A percentile compares a stretch with the other conserved stretches of the same genome.
phyloP scores from a whole-genome alignment of 2,797 vertebrate species.

The Sphenopsis melanotis region DNA sequence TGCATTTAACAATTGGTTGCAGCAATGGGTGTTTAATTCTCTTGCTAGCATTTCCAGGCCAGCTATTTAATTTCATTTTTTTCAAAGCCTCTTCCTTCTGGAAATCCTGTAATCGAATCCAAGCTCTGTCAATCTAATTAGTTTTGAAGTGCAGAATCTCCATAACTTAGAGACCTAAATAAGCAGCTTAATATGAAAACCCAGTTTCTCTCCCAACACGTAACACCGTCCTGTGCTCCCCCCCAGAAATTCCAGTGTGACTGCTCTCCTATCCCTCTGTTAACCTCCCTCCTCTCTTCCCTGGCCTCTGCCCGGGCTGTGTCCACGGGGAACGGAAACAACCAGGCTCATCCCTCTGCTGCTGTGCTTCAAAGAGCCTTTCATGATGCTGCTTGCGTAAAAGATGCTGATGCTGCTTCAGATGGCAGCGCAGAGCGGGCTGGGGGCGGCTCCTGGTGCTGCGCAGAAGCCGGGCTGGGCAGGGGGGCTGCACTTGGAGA shows the following conservation, averaged over 20 bases:
- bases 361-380: neutral
- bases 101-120: constrained; percentile 58
- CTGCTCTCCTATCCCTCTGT: neutral
- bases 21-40: constrained; percentile 46
- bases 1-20: constrained; percentile 33
- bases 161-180: constrained; percentile 56
- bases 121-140: constrained; percentile 67
- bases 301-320: neutral
- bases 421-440: neutral
- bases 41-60: constrained; percentile 31
- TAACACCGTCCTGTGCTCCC: neutral
- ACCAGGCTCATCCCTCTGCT: neutral
- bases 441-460: neutral
- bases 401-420: neutral
- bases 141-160: constrained; percentile 61
- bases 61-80: constrained; percentile 22
- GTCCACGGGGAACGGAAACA: fast-evolving
- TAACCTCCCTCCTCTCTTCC: neutral
- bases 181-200: constrained; percentile 66
- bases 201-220: neutral
- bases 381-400: neutral
- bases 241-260: neutral
- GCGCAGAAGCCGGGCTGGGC: neutral
- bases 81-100: constrained; percentile 39
- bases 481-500: neutral